Evolutionary conservation across 2,113 vertebrate species (phyloP).

Genomic region (Formicarius rufipectus): DNA sequence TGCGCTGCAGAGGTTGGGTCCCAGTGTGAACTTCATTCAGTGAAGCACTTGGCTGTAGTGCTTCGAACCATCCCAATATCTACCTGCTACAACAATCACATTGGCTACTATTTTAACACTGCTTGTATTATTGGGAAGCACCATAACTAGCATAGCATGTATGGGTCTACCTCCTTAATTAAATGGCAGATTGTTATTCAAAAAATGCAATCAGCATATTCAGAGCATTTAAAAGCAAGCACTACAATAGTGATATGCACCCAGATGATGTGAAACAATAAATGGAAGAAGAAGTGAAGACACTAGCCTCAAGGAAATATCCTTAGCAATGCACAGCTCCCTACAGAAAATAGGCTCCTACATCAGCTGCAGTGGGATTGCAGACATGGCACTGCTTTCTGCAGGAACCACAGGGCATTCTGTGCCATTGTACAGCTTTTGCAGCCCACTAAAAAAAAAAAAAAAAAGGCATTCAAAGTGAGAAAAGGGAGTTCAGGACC

Average conservation of each 20-base stretch:
- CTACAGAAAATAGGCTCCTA: accelerated
- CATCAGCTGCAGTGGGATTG: accelerated
- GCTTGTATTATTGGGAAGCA: background rate
- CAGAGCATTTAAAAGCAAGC: background rate
- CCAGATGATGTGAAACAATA: background rate
- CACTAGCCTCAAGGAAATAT: background rate
- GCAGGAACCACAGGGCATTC: background rate
- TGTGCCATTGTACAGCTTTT: background rate
- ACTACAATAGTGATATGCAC: too few species aligned
- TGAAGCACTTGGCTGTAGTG: accelerated
- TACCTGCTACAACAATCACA: background rate
- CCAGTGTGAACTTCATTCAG: background rate
- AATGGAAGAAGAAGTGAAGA: background rate
- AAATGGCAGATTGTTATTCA: background rate
- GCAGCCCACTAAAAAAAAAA: background rate
- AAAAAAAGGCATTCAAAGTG: too few species aligned
- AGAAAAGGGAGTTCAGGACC: background rate
- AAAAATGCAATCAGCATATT: background rate
- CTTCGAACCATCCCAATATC: background rate
- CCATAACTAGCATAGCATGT: background rate
- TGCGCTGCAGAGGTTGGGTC: background rate
- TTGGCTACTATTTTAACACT: background rate
- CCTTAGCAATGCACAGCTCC: background rate
- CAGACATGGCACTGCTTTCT: background rate
- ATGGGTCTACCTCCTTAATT: accelerated